Evolutionary conservation across 2,797 vertebrate species (phyloP).

Genomic region (Enteromius viviparus): DNA sequence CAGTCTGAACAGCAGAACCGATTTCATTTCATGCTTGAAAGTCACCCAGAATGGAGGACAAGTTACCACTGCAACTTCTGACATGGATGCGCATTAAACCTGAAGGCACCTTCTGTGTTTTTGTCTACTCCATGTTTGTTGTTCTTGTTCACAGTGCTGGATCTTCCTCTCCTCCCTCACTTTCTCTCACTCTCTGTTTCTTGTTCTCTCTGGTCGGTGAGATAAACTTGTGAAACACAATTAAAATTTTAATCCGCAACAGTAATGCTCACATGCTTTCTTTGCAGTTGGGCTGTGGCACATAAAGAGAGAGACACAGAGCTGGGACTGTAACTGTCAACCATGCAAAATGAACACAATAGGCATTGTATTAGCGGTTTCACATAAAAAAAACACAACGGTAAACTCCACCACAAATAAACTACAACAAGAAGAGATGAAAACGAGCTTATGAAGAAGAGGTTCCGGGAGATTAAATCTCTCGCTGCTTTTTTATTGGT

Average conservation of each 20-base stretch:
- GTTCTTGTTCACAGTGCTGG: background rate
- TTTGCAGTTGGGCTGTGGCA: background rate
- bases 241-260: conserved; percentile 51
- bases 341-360: conserved; percentile 32
- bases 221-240: conserved; percentile 44
- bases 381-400: conserved; percentile 26
- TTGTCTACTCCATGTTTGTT: conserved; percentile 1
- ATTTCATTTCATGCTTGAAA: conserved; percentile 26
- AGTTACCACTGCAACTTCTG: background rate
- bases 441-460: conserved; percentile 9
- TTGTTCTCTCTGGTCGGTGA: conserved; percentile 33
- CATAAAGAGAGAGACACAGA: conserved; percentile 13
- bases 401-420: conserved; percentile 10
- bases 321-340: conserved; percentile 20
- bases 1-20: background rate
- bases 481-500: conserved; percentile 55
- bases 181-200: background rate
- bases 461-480: conserved; percentile 70
- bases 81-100: conserved; percentile 5
- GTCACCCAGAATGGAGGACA: background rate
- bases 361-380: conserved; percentile 25
- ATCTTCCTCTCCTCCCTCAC: conserved; percentile 8
- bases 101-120: conserved; percentile 5
- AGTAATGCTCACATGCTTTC: conserved; percentile 29
- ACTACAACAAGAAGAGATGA: conserved; percentile 21